Evolutionary conservation across 2,888 invertebrate genomes (phyloP).

Genomic region (Trypoxylon attenuatum): DNA sequence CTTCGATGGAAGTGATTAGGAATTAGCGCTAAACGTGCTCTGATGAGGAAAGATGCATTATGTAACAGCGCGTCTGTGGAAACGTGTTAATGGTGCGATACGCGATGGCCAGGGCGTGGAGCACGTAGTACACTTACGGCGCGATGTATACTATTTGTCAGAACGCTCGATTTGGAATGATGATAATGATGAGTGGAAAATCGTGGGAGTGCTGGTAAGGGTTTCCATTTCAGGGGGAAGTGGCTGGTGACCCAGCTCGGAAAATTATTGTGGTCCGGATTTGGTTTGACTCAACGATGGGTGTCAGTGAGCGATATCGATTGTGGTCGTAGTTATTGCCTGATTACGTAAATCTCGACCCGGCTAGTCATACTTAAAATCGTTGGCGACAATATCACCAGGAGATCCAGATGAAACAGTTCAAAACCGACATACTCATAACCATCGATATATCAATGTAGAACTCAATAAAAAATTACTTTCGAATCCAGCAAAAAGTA

Average conservation of each 20-base stretch:
- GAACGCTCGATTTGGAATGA: not conserved
- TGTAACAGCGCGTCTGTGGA: not conserved
- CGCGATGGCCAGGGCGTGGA: not conserved
- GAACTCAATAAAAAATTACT: no score
- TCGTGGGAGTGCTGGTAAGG: not conserved
- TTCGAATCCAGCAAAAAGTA: no score
- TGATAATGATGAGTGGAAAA: constrained; percentile 10
- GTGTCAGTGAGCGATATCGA: constrained; percentile 49
- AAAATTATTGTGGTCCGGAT: constrained; percentile 22
- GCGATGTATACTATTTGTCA: not conserved
- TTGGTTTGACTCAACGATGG: constrained; percentile 28
- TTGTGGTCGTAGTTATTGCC: constrained; percentile 48
- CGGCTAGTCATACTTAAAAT: constrained; percentile 3
- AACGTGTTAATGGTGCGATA: not conserved
- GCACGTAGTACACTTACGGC: constrained; percentile 4
- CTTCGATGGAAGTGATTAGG: not conserved
- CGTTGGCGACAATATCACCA: constrained; percentile 16
- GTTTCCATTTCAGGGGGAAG: not conserved
- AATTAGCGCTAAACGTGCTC: not conserved
- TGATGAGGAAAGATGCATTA: not conserved
- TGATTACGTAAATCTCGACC: constrained; percentile 51
- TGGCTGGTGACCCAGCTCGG: not conserved
- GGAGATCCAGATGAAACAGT: constrained; percentile 14
- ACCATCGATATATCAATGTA: no score
- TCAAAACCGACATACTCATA: no score